Evolutionary conservation across 2,113 vertebrate genomes (phyloP).

Genomic region (Phrynosoma blainvillii): DNA sequence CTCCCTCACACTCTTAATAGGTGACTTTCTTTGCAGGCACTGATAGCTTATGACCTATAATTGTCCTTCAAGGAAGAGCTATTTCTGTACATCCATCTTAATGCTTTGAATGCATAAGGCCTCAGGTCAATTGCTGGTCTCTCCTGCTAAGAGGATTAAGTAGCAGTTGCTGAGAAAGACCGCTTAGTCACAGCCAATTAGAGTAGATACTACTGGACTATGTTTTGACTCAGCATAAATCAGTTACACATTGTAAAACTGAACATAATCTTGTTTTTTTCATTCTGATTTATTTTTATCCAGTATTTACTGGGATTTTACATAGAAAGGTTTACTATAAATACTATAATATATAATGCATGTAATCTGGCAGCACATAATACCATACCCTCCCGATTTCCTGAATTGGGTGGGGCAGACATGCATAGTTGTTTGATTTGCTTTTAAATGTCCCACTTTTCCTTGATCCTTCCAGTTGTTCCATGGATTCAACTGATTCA

Average conservation of each 20-base stretch:
- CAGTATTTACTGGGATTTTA: no score
- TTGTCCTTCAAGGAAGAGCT: conserved; percentile 1
- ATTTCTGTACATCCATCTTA: conserved; percentile 1
- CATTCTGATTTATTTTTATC: no score
- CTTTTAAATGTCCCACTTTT: no score
- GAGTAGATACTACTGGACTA: neutral
- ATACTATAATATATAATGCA: no score
- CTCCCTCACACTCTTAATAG: conserved; percentile 2
- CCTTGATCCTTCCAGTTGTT: no score
- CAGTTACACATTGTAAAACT: neutral
- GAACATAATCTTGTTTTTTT: neutral
- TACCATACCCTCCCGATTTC: no score
- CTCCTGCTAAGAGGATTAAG: neutral
- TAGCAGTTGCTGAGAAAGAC: neutral
- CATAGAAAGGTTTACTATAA: no score
- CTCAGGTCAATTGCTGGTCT: neutral
- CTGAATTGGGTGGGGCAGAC: no score
- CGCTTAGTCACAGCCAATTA: neutral
- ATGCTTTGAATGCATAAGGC: neutral
- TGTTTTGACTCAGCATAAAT: neutral
- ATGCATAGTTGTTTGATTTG: no score
- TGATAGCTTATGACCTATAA: conserved; percentile 1
- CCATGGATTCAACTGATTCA: no score
- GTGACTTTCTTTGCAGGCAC: neutral
- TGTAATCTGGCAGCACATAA: no score